A percentile compares a stretch with the other conserved stretches of the same genome.
Evolutionary conservation across 2,888 invertebrate species (phyloP).

Genomic region (Diogma glabrata): DNA sequence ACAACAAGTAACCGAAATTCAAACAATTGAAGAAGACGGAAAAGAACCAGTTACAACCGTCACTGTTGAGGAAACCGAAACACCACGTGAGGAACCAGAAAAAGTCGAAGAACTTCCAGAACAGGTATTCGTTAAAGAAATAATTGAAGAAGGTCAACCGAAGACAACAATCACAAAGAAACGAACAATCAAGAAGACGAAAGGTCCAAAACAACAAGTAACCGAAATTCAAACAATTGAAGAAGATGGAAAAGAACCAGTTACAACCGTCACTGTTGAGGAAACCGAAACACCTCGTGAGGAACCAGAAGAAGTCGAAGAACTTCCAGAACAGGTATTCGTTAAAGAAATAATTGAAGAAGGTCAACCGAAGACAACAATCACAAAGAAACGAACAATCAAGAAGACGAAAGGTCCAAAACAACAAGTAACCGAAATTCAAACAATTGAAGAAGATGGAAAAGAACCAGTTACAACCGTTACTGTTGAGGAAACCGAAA

Average conservation of each 20-base stretch:
- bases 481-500: slow-evolving; percentile 16
- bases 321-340: slow-evolving; percentile 18
- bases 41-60: slow-evolving; percentile 26
- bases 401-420: slow-evolving; percentile 22
- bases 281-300: neutral
- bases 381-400: slow-evolving; percentile 22
- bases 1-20: slow-evolving; percentile 31
- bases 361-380: slow-evolving; percentile 23
- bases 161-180: slow-evolving; percentile 22
- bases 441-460: slow-evolving; percentile 30
- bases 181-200: slow-evolving; percentile 27
- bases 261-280: slow-evolving; percentile 21
- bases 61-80: slow-evolving; percentile 15
- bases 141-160: slow-evolving; percentile 21
- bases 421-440: slow-evolving; percentile 31
- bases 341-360: slow-evolving; percentile 23
- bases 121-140: slow-evolving; percentile 19
- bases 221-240: slow-evolving; percentile 22
- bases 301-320: slow-evolving; percentile 21
- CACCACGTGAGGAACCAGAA: neutral
- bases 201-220: slow-evolving; percentile 28
- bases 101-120: slow-evolving; percentile 14
- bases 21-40: slow-evolving; percentile 31
- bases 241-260: slow-evolving; percentile 27
- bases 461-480: slow-evolving; percentile 24